phyloP scores from a whole-genome alignment of 2,797 vertebrate genomes.

The Pempheris klunzingeri region DNA sequence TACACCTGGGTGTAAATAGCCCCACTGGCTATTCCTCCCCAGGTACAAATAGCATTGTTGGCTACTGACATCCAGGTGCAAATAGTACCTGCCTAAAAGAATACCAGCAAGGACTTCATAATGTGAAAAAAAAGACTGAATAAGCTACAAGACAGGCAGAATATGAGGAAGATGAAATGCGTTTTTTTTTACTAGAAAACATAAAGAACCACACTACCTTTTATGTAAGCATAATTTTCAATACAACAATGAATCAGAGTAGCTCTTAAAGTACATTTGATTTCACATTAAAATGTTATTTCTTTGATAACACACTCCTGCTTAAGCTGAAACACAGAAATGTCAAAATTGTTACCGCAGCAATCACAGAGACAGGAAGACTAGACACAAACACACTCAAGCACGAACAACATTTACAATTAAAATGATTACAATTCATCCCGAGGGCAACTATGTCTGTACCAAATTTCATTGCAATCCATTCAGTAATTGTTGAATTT shows the following conservation, averaged over 20 bases:
- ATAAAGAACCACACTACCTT: slow-evolving; percentile 3
- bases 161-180: neutral
- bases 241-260: slow-evolving; percentile 15
- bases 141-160: neutral
- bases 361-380: neutral
- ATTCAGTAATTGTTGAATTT: neutral
- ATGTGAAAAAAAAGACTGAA: neutral
- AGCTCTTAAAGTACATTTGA: neutral
- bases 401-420: neutral
- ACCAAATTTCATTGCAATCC: neutral
- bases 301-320: slow-evolving; percentile 24
- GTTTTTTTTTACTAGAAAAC: neutral
- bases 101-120: neutral
- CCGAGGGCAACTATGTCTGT: neutral
- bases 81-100: too few relatives aligned
- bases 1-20: too few relatives aligned
- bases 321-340: slow-evolving; percentile 9
- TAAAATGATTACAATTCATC: neutral
- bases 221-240: slow-evolving; percentile 15
- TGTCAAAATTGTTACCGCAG: slow-evolving; percentile 9
- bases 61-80: too few relatives aligned
- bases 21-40: too few relatives aligned
- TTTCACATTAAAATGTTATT: slow-evolving; percentile 42
- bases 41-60: too few relatives aligned
- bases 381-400: neutral